Evolutionary conservation across 1,140 invertebrate genomes (phyloP), one percentile per base, ranked within the genome.

Genomic region (Leucophenga varia): DNA sequence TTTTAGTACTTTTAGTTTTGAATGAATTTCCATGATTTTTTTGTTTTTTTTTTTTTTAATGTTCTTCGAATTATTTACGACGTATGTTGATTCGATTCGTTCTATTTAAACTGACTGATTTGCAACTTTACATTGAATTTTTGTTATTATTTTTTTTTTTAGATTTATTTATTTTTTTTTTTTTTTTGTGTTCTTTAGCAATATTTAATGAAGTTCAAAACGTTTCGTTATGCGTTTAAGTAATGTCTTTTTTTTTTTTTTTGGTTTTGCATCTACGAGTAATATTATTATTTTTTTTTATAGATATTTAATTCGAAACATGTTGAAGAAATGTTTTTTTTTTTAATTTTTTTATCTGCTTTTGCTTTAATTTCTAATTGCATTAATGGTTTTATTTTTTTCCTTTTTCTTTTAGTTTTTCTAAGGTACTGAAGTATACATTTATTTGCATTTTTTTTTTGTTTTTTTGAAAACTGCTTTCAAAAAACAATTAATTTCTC

Each of bases 1-100:
- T 70, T 70, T 47, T 69, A 61, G 61, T 69, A 70, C 61, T 65
- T 69, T 69, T 69, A 64, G 56, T 67, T 70, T 70, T 65, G 61
- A 70, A 70, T 70, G 65, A 65, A 65, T 70, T 70, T 65, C 57
- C 54, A 69, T 70, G 61, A 65, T 65, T 57, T 55, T 59, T 52
- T 31, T 28, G 47, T 55, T 43, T 52, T 49, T 28, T 20, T 40
- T 16, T 32, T 43, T n/a, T 43, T 6, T 20, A 20, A n/a, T 19
- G 31, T 43, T 25, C 22, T 25, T 25, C 14, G 31, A 32, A 14
- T 32, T n/a, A n/a, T n/a, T n/a, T n/a, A n/a, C n/a, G n/a, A n/a
- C n/a, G n/a, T n/a, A n/a, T n/a, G n/a, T n/a, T n/a, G n/a, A n/a
- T n/a, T n/a, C n/a, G n/a, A n/a, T n/a, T n/a, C n/a, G n/a, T n/a